A percentile compares a stretch with the other conserved stretches of the same genome.
These are phyloP conservation scores for Rosalia funebris DNA, from an alignment of 2,888 invertebrate species.

Conservation along the genomic window DNA sequence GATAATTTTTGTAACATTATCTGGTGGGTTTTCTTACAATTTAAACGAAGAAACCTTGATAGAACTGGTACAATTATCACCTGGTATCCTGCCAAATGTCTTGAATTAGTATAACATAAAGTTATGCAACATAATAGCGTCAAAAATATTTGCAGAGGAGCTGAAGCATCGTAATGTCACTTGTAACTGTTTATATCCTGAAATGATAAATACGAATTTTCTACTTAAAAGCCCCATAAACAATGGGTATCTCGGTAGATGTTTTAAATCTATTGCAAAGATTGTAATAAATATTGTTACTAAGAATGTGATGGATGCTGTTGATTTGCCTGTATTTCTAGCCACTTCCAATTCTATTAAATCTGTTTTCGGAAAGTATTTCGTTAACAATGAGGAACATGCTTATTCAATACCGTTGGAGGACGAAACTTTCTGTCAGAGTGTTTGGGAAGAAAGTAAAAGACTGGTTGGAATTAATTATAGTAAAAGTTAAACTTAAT, in stretches of 20 bases:
- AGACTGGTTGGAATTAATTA: slow-evolving; percentile 32
- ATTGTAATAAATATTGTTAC: slow-evolving; percentile 31
- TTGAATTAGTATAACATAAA: slow-evolving; percentile 48
- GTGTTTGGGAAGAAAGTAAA: slow-evolving; percentile 43
- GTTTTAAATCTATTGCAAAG: slow-evolving; percentile 19
- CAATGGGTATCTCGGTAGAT: slow-evolving; percentile 17
- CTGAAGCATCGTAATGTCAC: slow-evolving; percentile 34
- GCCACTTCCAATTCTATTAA: slow-evolving; percentile 39
- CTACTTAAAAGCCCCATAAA: slow-evolving; percentile 25
- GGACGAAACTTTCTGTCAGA: slow-evolving; percentile 37
- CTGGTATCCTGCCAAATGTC: slow-evolving; percentile 36
- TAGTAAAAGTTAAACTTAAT: too few species aligned
- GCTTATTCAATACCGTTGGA: slow-evolving; percentile 37
- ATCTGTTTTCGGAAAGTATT: slow-evolving; percentile 44
- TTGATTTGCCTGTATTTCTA: slow-evolving; percentile 38
- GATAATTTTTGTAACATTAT: slow-evolving; percentile 42
- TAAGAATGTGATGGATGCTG: slow-evolving; percentile 37
- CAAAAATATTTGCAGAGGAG: slow-evolving; percentile 41
- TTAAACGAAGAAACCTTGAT: slow-evolving; percentile 28
- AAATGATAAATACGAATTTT: slow-evolving; percentile 48
- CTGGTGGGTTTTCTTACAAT: slow-evolving; percentile 37
- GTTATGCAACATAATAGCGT: slow-evolving; percentile 47
- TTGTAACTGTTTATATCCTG: slow-evolving; percentile 46
- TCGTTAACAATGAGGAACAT: slow-evolving; percentile 41
- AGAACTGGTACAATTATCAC: slow-evolving; percentile 31